phyloP scores from a whole-genome alignment of 2,797 vertebrate genomes.

The Gymnothorax reevesii region DNA sequence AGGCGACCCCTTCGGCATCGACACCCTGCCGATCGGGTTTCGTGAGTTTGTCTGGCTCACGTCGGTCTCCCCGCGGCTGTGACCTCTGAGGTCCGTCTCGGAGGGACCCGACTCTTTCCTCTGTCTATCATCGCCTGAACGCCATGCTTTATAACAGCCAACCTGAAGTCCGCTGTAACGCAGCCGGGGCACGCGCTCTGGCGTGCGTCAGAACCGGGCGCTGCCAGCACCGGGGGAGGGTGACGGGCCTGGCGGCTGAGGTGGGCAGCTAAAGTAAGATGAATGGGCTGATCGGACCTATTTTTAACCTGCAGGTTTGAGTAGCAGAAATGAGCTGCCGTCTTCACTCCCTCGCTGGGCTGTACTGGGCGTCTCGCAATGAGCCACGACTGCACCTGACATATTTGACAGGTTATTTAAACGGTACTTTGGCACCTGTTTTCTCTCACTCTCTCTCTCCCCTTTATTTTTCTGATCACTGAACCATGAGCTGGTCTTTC shows the following conservation, averaged over 20 bases:
- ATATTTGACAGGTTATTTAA: constrained; percentile 13
- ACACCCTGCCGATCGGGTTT: constrained; percentile 42
- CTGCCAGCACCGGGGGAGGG: constrained; percentile 52
- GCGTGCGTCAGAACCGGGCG: constrained; percentile 62
- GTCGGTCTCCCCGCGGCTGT: constrained; percentile 44
- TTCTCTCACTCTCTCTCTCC: neutral
- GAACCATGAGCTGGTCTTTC: neutral
- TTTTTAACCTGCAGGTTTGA: constrained; percentile 58
- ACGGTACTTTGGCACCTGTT: neutral
- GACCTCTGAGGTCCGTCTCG: constrained; percentile 60
- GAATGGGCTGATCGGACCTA: constrained; percentile 61
- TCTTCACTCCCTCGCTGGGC: neutral
- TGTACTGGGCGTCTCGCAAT: constrained; percentile 42
- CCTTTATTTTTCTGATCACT: neutral
- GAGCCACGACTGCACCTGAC: constrained; percentile 42
- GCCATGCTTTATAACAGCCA: constrained; percentile 63
- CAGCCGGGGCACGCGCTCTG: constrained; percentile 64
- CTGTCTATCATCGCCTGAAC: constrained; percentile 66
- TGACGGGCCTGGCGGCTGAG: constrained; percentile 66
- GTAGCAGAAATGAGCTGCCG: constrained; percentile 58
- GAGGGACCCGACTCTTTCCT: constrained; percentile 61
- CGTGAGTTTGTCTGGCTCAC: constrained; percentile 60
- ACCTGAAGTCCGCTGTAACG: constrained; percentile 61
- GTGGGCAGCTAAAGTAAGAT: constrained; percentile 69
- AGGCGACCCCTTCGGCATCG: constrained; percentile 52